A percentile compares a stretch with the other conserved stretches of the same genome.
Conservation (phyloP, 1,140 invertebrate species). For the Portunus trituberculatus region DNA sequence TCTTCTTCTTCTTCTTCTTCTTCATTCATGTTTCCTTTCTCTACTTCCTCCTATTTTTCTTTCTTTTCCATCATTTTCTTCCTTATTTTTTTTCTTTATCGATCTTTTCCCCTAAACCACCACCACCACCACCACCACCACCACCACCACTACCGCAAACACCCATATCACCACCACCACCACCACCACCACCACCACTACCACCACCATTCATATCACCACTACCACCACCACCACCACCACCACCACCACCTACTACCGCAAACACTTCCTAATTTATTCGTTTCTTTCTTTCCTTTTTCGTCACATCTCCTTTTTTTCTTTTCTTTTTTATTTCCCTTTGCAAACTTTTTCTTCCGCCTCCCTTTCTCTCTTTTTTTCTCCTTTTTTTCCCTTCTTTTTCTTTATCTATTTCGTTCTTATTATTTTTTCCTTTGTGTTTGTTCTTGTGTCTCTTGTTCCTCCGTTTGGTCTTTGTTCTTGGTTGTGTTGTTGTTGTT, state of each 20-base stretch:
- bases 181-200: slow-evolving; percentile 32
- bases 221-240: slow-evolving; percentile 32
- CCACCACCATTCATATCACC: not conserved
- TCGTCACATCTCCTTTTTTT: not conserved
- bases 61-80: not conserved
- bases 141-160: not conserved
- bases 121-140: slow-evolving; percentile 36
- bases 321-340: too few species aligned
- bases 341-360: too few species aligned
- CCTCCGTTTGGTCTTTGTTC: not conserved
- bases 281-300: not conserved
- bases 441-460: not conserved
- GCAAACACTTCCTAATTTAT: not conserved
- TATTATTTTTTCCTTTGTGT: not conserved
- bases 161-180: not conserved
- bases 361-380: too few species aligned
- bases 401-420: not conserved
- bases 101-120: not conserved
- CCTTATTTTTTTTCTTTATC: not conserved
- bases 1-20: not conserved
- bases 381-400: not conserved
- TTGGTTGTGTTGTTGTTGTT: too few species aligned
- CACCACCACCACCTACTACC: slow-evolving; percentile 23
- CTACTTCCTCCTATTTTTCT: too few species aligned
- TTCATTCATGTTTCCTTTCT: not conserved